phyloP scores from a whole-genome alignment of 2,113 vertebrate species.

The Anhinga anhinga region DNA sequence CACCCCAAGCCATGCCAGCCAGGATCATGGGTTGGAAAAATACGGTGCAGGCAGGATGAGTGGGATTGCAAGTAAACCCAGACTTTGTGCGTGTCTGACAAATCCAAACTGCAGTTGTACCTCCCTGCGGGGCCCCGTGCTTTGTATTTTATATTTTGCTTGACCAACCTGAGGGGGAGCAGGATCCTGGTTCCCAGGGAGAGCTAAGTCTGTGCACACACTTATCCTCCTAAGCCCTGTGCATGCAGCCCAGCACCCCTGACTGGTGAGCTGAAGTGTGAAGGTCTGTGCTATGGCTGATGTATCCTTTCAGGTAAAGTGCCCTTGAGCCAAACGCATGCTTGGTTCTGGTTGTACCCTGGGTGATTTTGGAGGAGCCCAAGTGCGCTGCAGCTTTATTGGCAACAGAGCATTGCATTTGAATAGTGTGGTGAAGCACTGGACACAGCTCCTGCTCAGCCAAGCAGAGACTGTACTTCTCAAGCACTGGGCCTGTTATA shows the following conservation, averaged over 20 bases:
- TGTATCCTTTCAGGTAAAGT: background rate
- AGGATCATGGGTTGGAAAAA: background rate
- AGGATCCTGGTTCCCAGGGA: background rate
- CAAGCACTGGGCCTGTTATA: background rate
- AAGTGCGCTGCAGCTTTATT: background rate
- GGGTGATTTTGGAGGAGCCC: background rate
- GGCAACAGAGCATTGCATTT: background rate
- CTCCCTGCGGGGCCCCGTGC: rapidly evolving
- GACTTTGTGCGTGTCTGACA: background rate
- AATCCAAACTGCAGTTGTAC: background rate
- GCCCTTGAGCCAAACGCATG: background rate
- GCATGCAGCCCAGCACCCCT: background rate
- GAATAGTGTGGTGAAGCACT: background rate
- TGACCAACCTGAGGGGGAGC: background rate
- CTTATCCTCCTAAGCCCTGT: background rate
- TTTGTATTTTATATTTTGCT: background rate
- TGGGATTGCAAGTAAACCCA: background rate
- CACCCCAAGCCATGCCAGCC: background rate
- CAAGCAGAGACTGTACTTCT: background rate
- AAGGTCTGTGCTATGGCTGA: background rate
- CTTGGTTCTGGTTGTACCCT: background rate
- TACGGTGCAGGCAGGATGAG: background rate
- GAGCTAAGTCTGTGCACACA: rapidly evolving
- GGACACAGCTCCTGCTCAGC: rapidly evolving
- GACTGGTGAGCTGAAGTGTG: background rate